These are phyloP conservation scores for Sebastes cheni DNA, from an alignment of 2,797 vertebrate species.

Conservation along the genomic window DNA sequence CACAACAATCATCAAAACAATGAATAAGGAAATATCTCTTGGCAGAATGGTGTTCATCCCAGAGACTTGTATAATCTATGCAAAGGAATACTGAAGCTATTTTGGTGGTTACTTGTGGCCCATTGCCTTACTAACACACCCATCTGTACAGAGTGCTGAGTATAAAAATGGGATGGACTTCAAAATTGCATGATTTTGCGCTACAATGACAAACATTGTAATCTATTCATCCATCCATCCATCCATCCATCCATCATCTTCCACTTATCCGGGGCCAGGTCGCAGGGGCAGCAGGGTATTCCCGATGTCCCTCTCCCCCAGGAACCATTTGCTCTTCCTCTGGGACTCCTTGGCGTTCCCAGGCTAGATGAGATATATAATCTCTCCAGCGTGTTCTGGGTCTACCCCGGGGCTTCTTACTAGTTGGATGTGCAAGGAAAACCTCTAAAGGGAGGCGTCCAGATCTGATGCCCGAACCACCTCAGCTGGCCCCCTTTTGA, in stretches of 20 bases:
- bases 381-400: background rate
- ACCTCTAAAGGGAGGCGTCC: no score
- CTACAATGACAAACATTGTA: background rate
- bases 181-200: background rate
- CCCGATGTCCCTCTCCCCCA: background rate
- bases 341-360: background rate
- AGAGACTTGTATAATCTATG: background rate
- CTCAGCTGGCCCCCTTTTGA: no score
- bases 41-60: background rate
- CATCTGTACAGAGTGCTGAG: background rate
- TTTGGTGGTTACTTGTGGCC: background rate
- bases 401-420: background rate
- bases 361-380: background rate
- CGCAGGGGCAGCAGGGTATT: background rate
- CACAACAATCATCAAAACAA: background rate
- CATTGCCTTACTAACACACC: background rate
- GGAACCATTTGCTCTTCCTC: background rate
- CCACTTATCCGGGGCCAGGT: background rate
- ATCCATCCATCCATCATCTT: background rate
- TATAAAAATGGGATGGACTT: background rate
- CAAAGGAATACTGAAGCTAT: background rate
- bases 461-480: no score
- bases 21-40: background rate
- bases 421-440: no score
- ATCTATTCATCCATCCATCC: no score